Base-by-base conservation (phyloP, 2,888 invertebrate species). In the Sinelater perroti region DNA sequence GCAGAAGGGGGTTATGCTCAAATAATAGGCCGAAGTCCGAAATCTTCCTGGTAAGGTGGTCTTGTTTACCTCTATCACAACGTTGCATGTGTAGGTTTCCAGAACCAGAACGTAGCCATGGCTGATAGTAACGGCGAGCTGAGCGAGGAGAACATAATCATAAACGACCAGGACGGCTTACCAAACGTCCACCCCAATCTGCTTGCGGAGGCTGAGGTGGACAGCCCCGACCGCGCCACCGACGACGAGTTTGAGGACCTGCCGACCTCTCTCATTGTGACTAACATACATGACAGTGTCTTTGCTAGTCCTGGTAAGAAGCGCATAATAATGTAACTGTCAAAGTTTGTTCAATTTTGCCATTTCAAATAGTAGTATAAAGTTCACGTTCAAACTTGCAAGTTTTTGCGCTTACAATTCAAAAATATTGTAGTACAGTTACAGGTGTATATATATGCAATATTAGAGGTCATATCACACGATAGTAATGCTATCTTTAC, bases 221-320 rank as follows among this genome's bases (percentile, higher is more conserved):
- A 90, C 63, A 87, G 87, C 60, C 76, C 84, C 71, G 83, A 86
- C 63, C 81, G 85, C 61, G 70, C 67, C 8, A 88, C 89, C 71
- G 82, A 89, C 10, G 83, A 88, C 69, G 83, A 88, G 65, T 90
- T 93, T 71, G 93, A 93, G 77, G 89, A 90, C 77, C 82, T 95
- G 68, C 94, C 95, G 21, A 91, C 89, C 65, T 94, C 94, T 45
- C 85, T 95, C 38, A 95, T 95, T 68, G 93, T 95, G 46, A 94
- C 95, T 44, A 94, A 93, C 75, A 87, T 95, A 63, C 89, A 91
- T 72, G 89, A 87, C 64, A 83, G 87, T 64, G 88, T 95, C 46
- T 95, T 95, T 73, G 79, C 78, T 36, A 83, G 83, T 53, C 66
- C 70, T 63, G 77, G 77, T 77, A 69, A 65, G 57, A 56, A 31